Base-by-base conservation (phyloP, 2,888 invertebrate genomes). In the Nemotelus pantherinus region DNA sequence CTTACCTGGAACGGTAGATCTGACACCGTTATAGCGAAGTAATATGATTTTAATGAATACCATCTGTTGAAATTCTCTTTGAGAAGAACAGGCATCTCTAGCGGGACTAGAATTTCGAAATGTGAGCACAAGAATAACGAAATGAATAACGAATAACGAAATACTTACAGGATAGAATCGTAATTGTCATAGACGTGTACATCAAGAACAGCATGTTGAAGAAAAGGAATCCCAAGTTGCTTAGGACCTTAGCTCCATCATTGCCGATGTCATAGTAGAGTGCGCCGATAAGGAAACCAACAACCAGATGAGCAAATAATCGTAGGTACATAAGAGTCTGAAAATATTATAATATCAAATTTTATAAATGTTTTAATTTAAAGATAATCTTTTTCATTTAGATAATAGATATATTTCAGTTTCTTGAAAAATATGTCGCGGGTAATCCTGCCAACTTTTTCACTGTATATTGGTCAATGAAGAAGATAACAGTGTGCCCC, bases 121-220 rank as follows among this genome's bases (percentile, higher is more conserved):
- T 7, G 53, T 53, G 53, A 53, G 2, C 53, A 53, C n/a, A 25
- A 25, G 25, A 25, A 25, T 25, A 25, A 25, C 25, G 25, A 25
- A 25, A 25, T 25, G 25, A 25, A 74, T 44, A 68, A 74, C 77
- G 71, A 10, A 43, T 60, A 55, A 57, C 48, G 63, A 75, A 64
- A 70, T 25, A 82, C 94, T 93, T 89, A 96, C 96, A 98, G 84
- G 98, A 98, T 82, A 99, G 90, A 84, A 99, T 97, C 65, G 98
- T 99, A 83, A 98, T 98, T 86, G 98, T 99, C 94, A 99, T 96
- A n/a, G 98, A 97, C 0, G 98, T 97, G 89, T 98, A 99, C 96
- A 98, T 98, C 81, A 98, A 92, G 90, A 99, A 99, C 85, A 99
- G 90, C 94, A 98, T 96, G 87, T 97, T 97, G 91, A 99, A 98